These are phyloP conservation scores for Tortrix viridana DNA, from an alignment of 2,888 invertebrate species.

Conservation along the genomic window DNA sequence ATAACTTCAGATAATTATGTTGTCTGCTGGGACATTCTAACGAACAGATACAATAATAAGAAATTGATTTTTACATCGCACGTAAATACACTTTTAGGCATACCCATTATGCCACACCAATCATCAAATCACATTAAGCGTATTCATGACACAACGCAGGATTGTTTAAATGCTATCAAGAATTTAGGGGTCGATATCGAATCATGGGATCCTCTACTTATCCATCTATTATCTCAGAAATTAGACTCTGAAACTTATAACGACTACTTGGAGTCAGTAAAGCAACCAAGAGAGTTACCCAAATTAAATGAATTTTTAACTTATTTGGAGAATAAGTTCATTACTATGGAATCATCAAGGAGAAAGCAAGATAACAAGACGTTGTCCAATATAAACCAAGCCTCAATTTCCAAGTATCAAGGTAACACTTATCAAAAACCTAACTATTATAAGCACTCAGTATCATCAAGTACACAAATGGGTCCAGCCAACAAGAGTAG, in stretches of 20 bases:
- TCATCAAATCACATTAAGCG: slow-evolving; percentile 36
- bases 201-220: slow-evolving; percentile 39
- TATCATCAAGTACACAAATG: background rate
- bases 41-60: slow-evolving; percentile 41
- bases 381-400: too few species aligned
- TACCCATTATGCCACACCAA: slow-evolving; percentile 37
- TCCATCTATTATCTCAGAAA: background rate
- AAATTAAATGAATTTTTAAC: slow-evolving; percentile 37
- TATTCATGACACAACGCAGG: slow-evolving; percentile 38
- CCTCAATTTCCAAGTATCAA: background rate
- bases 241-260: background rate
- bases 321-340: slow-evolving; percentile 42
- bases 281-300: slow-evolving; percentile 37
- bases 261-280: background rate
- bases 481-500: background rate
- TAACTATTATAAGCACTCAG: background rate
- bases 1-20: slow-evolving; percentile 40
- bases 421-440: too few species aligned
- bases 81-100: slow-evolving; percentile 37
- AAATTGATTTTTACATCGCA: slow-evolving; percentile 37
- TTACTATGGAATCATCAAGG: slow-evolving; percentile 35
- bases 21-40: slow-evolving; percentile 43
- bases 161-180: slow-evolving; percentile 43
- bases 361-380: slow-evolving; percentile 22
- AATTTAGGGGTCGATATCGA: slow-evolving; percentile 37